Base-by-base conservation (phyloP, 2,888 invertebrate species). In the Hydropsyche betteni region DNA sequence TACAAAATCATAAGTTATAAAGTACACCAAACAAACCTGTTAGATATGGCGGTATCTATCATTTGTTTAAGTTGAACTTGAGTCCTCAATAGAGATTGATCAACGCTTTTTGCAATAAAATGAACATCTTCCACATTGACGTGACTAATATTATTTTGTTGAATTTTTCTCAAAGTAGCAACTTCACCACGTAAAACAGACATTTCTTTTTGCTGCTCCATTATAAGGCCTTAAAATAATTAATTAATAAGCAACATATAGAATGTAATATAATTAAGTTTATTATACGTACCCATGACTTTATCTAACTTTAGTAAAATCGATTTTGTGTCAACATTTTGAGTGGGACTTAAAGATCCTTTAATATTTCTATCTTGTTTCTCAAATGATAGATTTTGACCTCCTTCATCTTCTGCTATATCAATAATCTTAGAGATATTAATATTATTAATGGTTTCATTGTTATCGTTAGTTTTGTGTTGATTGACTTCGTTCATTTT, bases 191-290 rank as follows among this genome's bases (percentile, higher is more conserved):
- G 85, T 68, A 89, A 80, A 34, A 83, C 80, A 24, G 85, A 84
- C 64, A 90, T 81, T 82, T 89, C 88, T 72, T 84, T 82, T 4
- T 86, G 84, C 81, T 89, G 89, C 50, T 83, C 82, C 75, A 85
- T 82, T 61, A 89, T 82, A 78, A 89, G 80, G 75, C 88, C 90
- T 89, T 81, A 12, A 79, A 78, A 61, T 7, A 61, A 33, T 12
- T 36, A 38, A 4, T 34, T 12, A 16, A 7, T 61, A 34, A 7
- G 8, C 14, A 3, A n/a, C 24, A 24, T 55, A 24, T 44, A 16
- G 8, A 24, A 36, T 14, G 2, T 68, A 2, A 51, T 51, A 51
- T 51, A 51, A 12, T 12, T 14, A 55, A 55, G 4, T 55, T n/a
- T n/a, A n/a, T 0, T 53, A 71, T 52, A 68, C 68, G 24, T 74